Evolutionary conservation across 2,888 invertebrate genomes (phyloP).

Genomic region (Chaetogeoica ovagalla): DNA sequence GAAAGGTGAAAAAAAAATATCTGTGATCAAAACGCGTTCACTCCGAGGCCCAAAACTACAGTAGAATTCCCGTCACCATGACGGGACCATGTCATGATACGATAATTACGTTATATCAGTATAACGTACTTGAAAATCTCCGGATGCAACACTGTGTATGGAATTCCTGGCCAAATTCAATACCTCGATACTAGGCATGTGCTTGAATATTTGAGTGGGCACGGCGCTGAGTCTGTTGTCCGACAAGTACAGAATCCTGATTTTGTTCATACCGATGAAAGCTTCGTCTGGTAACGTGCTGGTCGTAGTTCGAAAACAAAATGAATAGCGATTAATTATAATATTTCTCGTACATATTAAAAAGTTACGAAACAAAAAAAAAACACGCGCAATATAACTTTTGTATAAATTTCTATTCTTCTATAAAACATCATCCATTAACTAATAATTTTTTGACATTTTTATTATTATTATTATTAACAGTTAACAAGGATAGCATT

Average conservation of each 20-base stretch:
- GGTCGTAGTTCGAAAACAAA: slow-evolving; percentile 56
- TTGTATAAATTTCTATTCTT: too few species aligned
- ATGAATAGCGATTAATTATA: background rate
- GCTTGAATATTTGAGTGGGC: slow-evolving; percentile 74
- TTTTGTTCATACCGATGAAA: slow-evolving; percentile 74
- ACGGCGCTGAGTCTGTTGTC: slow-evolving; percentile 77
- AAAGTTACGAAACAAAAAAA: background rate
- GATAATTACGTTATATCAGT: too few species aligned
- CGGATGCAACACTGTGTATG: slow-evolving; percentile 72
- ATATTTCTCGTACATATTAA: background rate
- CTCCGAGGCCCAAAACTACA: too few species aligned
- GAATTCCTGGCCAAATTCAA: slow-evolving; percentile 81
- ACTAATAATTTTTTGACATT: too few species aligned
- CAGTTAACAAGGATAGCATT: background rate
- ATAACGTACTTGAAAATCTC: slow-evolving; percentile 73
- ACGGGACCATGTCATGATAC: too few species aligned
- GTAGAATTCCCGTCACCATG: background rate
- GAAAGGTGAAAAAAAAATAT: too few species aligned
- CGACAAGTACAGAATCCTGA: slow-evolving; percentile 77
- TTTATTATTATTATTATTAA: too few species aligned
- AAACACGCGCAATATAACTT: too few species aligned
- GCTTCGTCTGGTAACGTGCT: slow-evolving; percentile 74
- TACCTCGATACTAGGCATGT: slow-evolving; percentile 76
- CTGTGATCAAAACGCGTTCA: too few species aligned
- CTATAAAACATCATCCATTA: too few species aligned